These are phyloP conservation scores for Eueides isabella DNA, from an alignment of 1,140 invertebrate species.

Conservation along the genomic window DNA sequence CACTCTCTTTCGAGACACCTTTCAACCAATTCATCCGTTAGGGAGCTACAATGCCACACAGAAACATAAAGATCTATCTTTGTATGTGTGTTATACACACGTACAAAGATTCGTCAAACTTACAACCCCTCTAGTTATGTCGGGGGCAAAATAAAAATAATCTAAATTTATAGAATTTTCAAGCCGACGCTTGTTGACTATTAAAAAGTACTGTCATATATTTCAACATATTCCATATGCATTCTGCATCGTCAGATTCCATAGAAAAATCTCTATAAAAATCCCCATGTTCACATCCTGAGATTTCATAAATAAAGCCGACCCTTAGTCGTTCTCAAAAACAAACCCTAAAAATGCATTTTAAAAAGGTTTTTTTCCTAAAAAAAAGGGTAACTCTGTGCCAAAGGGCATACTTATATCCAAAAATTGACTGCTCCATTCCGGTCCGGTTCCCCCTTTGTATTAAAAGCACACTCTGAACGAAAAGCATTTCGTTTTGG, in stretches of 20 bases:
- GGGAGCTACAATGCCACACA: too few species aligned
- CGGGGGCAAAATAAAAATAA: too few species aligned
- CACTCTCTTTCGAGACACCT: too few species aligned
- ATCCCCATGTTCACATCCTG: not conserved
- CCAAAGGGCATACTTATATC: slow-evolving; percentile 36
- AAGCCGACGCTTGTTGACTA: too few species aligned
- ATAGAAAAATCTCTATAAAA: not conserved
- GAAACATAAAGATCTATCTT: too few species aligned
- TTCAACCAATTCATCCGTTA: too few species aligned
- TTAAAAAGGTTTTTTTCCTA: slow-evolving; percentile 11
- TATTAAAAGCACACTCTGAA: slow-evolving; percentile 45
- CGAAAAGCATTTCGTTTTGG: slow-evolving; percentile 40
- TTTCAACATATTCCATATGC: not conserved
- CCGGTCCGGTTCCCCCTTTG: slow-evolving; percentile 43
- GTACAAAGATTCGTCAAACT: too few species aligned
- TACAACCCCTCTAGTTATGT: too few species aligned
- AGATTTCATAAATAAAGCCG: slow-evolving; percentile 2
- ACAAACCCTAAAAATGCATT: slow-evolving; percentile 12
- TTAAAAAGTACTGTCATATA: not conserved
- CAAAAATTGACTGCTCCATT: slow-evolving; percentile 46
- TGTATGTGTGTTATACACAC: too few species aligned
- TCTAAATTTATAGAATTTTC: too few species aligned
- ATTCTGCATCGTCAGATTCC: not conserved
- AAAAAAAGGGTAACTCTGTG: slow-evolving; percentile 19
- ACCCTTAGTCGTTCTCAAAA: not conserved